Percentiles rank a stretch among this genome's conserved stretches.
These are phyloP conservation scores for Hemibagrus wyckioides DNA, from an alignment of 2,113 vertebrate genomes.

Conservation along the genomic window DNA sequence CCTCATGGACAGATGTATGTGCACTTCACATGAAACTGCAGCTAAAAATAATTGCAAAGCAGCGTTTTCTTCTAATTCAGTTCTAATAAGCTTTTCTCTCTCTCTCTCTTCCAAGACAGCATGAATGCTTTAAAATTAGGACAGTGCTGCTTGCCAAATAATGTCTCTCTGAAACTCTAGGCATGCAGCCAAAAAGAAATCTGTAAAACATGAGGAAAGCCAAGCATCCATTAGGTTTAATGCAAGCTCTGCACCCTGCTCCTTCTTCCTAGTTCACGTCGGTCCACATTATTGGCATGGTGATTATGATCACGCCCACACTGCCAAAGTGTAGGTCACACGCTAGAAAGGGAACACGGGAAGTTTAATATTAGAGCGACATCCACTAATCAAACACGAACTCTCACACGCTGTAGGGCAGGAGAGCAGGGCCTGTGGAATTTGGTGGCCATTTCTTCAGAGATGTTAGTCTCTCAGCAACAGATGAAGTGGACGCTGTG, in stretches of 20 bases:
- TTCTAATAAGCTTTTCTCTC: slow-evolving; percentile 13
- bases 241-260: slow-evolving; percentile 44
- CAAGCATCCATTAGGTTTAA: slow-evolving; percentile 57
- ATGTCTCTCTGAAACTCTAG: slow-evolving; percentile 54
- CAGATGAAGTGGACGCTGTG: neutral
- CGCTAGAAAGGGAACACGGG: neutral
- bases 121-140: slow-evolving; percentile 59
- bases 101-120: slow-evolving; percentile 20
- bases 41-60: slow-evolving; percentile 35
- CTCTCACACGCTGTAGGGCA: neutral
- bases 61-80: slow-evolving; percentile 41
- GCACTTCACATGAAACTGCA: neutral
- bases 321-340: neutral
- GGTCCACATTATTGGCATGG: slow-evolving; percentile 4
- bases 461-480: neutral
- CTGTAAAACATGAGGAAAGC: slow-evolving; percentile 53
- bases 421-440: neutral
- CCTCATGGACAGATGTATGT: neutral
- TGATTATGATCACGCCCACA: neutral
- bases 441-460: neutral
- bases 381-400: neutral
- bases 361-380: too few relatives aligned
- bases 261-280: neutral
- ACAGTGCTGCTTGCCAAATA: slow-evolving; percentile 56
- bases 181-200: slow-evolving; percentile 58